Evolutionary conservation across 2,113 vertebrate species (phyloP), one percentile per base, ranked within the genome.

Genomic region (Glaucomys volans): DNA sequence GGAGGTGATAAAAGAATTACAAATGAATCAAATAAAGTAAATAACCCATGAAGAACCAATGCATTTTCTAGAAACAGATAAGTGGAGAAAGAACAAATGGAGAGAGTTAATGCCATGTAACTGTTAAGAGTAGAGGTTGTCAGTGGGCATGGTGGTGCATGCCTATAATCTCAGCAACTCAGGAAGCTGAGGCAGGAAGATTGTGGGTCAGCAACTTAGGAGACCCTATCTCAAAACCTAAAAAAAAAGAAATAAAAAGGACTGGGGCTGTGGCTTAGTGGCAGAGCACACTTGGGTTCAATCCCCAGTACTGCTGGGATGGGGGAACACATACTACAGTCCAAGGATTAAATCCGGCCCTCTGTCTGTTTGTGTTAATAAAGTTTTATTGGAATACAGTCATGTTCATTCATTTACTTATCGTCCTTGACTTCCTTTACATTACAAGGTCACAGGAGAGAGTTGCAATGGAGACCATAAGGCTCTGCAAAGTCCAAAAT

Each of bases 321-420:
- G 10, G 59, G 59, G 59, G 59, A 26, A 11, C 3, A 18, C 24
- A 28, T 62, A 62, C 59, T 28, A 28, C 28, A 8, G 59, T 26
- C 59, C 9, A 1, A 72, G 32, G 35, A 30, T 76, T 35, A 76
- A 75, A 95, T 52, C 50, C 17, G 50, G 37, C 50, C 50, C 57
- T 74, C 32, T 47, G 5, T 17, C 74, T 40, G n/a, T 89, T 52
- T 75, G 30, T 85, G 3, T 81, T 77, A 95, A 79, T 97, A 82
- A 96, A 90, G 91, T 93, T 95, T 93, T 95, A 93, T 66, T 75
- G 54, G 64, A 30, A 90, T 52, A 62, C 76, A 95, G 8, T 22
- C 79, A 22, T 9, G 13, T 52, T 24, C 52, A 14, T n/a, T 90
- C 76, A 59, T 40, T 72, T 90, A 37, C 42, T 20, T 57, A 40